phyloP scores from a whole-genome alignment of 2,113 vertebrate genomes.

The Columbina picui region DNA sequence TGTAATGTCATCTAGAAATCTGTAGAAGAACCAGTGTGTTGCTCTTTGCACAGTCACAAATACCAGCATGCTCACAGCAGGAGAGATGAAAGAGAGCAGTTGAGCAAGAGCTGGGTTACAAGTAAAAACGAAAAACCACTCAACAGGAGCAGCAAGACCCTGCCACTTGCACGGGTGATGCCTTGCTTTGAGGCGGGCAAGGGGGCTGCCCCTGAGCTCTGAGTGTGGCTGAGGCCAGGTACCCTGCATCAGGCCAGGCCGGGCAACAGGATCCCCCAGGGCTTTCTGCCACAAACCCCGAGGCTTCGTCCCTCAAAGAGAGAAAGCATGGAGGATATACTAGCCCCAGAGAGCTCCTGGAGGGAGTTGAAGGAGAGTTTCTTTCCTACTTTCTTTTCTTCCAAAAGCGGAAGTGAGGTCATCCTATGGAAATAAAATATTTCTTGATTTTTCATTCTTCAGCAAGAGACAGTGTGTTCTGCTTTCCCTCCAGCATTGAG shows the following conservation, averaged over 20 bases:
- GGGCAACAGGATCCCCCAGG: rapidly evolving
- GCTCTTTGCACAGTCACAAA: not conserved
- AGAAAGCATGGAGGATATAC: not conserved
- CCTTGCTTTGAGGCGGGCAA: not conserved
- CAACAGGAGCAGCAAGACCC: not conserved
- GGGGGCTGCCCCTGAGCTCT: not conserved
- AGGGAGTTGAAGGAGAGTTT: not conserved
- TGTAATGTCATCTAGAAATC: not conserved
- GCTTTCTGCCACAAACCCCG: not conserved
- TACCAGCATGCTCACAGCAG: not conserved
- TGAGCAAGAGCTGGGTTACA: not conserved
- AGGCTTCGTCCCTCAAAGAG: not conserved
- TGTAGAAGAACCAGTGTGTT: not conserved
- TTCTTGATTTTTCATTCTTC: not conserved
- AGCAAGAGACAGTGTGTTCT: not conserved
- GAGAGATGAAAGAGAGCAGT: not conserved
- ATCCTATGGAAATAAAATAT: not conserved
- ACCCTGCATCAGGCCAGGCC: rapidly evolving
- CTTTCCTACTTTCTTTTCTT: not conserved
- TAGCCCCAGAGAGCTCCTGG: not conserved
- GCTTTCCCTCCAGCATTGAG: not conserved
- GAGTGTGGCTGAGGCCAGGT: rapidly evolving
- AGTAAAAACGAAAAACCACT: not conserved
- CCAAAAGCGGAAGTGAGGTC: not conserved
- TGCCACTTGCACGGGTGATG: not conserved